Base-by-base conservation (phyloP, 2,113 vertebrate genomes). In the Trogon surrucura region DNA sequence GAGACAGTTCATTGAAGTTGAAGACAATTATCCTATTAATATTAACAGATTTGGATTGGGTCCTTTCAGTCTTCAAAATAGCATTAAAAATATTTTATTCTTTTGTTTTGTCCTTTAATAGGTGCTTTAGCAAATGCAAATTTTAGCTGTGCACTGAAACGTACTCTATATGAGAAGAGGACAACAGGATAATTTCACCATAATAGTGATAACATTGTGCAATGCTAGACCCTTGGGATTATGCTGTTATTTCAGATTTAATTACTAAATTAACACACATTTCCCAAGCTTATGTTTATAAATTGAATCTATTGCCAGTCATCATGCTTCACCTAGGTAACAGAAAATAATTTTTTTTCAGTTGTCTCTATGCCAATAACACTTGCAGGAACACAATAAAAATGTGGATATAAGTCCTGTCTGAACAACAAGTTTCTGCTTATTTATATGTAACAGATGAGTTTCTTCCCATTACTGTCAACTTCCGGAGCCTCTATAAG, bases 231-330 rank as follows among this genome's bases (percentile, higher is more conserved):
- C 38, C 30, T 71, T 93, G 88, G 61, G 78, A 86, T 91, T 80
- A 41, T 74, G 25, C 41, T 95, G 72, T 96, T 96, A 78, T 96
- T 89, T 97, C 71, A 36, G 34, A 81, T 96, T 97, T 97, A 97
- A 96, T 97, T 97, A 96, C 74, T 48, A 75, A 96, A 85, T 94
- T 97, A 96, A 95, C 91, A 92, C 82, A 85, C 25, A 95, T 93
- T 93, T 92, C 58, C 87, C 91, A 96, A 80, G 78, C 25, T 80
- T 91, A 73, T 88, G 51, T 88, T 97, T 66, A 85, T 88, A 96
- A 95, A 96, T 74, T 89, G 45, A 85, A 72, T 96, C 44, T 51
- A 69, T 94, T 96, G 90, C 92, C 90, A 97, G 64, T 93, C 81
- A 95, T 77, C 86, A 78, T 47, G 81, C 47, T 92, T 91, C 80